Conservation (phyloP, 2,888 invertebrate genomes). For the Tolmerus cingulatus region DNA sequence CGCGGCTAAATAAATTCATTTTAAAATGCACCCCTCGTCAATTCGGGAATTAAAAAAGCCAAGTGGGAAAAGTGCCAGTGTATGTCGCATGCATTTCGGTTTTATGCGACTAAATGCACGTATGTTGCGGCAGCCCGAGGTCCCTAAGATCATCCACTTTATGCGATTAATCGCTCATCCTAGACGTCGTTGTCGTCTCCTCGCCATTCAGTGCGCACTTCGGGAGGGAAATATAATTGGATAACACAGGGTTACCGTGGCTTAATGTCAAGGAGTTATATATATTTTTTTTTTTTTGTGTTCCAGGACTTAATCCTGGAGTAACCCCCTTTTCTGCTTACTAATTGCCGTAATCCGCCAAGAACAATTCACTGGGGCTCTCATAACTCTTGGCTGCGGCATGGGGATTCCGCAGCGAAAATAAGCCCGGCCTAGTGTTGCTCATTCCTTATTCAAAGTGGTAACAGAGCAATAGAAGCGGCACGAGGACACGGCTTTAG, state of each 20-base stretch:
- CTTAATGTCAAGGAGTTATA: constrained; percentile 28
- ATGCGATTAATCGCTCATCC: background rate
- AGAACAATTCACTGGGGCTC: constrained; percentile 24
- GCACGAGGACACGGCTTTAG: background rate
- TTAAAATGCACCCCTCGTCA: background rate
- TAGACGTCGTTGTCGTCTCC: background rate
- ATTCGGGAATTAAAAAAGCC: background rate
- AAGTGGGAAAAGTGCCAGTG: background rate
- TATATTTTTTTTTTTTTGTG: too few species aligned
- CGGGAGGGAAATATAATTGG: constrained; percentile 20
- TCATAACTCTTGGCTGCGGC: constrained; percentile 16
- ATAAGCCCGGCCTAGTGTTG: background rate
- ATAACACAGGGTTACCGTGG: constrained; percentile 30
- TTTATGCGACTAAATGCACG: background rate
- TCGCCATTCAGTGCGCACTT: background rate
- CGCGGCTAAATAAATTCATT: constrained; percentile 1
- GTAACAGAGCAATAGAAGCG: background rate
- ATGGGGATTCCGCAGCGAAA: constrained; percentile 1
- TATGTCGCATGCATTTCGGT: background rate
- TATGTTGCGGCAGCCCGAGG: background rate
- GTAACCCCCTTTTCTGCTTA: constrained; percentile 2
- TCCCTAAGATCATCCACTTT: background rate
- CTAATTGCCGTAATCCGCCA: constrained; percentile 27
- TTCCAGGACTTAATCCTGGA: constrained; percentile 6
- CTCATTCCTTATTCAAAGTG: constrained; percentile 12